A percentile compares a stretch with the other conserved stretches of the same genome.
Conservation (phyloP, 1,140 invertebrate genomes). For the Whitmania pigra region DNA sequence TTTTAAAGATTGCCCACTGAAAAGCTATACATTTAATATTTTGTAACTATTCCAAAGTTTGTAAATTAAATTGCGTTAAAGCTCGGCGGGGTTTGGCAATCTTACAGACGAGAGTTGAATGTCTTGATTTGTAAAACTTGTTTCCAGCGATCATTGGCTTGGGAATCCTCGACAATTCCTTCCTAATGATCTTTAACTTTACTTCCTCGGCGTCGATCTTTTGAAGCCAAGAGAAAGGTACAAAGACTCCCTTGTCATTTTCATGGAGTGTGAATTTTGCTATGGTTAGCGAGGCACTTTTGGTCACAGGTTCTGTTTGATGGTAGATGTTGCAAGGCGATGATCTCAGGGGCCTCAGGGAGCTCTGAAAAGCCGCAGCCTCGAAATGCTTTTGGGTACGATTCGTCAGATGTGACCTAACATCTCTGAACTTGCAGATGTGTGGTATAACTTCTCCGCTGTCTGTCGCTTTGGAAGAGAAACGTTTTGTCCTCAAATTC, state of each 20-base stretch:
- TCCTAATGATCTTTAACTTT: slow-evolving; percentile 9
- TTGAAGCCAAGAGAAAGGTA: slow-evolving; percentile 3
- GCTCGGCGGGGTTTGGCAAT: not conserved
- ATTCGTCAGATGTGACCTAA: no score
- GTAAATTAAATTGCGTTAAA: not conserved
- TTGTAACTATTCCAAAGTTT: not conserved
- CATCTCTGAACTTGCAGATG: no score
- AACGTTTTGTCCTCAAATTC: no score
- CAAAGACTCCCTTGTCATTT: slow-evolving; percentile 11
- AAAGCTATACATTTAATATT: not conserved
- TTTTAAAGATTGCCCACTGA: not conserved
- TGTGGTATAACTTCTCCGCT: no score
- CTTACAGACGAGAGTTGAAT: not conserved
- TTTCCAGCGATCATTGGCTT: not conserved
- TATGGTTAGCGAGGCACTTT: not conserved
- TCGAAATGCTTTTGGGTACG: no score
- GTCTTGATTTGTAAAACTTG: slow-evolving; percentile 1
- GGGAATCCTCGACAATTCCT: not conserved
- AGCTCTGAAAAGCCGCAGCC: no score
- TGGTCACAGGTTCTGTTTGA: not conserved
- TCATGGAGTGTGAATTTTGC: not conserved
- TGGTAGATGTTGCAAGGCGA: no score
- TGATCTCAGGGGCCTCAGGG: no score
- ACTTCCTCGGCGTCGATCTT: not conserved
- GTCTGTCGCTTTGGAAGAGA: no score